Conservation (phyloP, 2,797 vertebrate genomes). For the Brachyrhaphis roseni region DNA sequence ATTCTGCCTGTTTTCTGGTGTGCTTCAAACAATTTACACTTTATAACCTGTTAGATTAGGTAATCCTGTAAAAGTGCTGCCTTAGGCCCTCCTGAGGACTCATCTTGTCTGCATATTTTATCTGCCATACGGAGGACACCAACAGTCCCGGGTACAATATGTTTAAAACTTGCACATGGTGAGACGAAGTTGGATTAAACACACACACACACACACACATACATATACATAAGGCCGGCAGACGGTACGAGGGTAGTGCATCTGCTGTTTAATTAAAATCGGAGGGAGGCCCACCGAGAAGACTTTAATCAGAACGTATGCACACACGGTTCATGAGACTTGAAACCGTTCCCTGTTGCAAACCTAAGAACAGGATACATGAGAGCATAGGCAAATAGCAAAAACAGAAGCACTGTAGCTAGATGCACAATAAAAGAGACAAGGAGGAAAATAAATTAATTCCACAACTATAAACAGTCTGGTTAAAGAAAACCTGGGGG, state of each 20-base stretch:
- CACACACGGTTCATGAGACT: constrained; percentile 14
- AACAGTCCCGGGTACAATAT: constrained; percentile 55
- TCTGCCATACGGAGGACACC: constrained; percentile 37
- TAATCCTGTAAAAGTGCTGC: neutral
- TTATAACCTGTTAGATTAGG: constrained; percentile 23
- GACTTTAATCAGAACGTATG: constrained; percentile 56
- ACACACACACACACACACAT: constrained; percentile 35
- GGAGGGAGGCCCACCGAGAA: constrained; percentile 60
- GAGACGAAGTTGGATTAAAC: constrained; percentile 55
- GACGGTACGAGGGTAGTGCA: constrained; percentile 66
- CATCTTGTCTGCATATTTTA: constrained; percentile 22
- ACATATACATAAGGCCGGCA: constrained; percentile 57
- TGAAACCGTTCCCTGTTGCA: constrained; percentile 26
- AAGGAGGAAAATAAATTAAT: neutral
- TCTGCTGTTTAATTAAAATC: constrained; percentile 75
- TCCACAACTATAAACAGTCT: neutral
- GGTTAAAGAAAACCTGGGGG: neutral
- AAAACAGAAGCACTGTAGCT: neutral
- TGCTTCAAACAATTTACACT: neutral
- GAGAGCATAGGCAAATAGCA: neutral
- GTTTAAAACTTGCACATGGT: constrained; percentile 64
- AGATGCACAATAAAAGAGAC: neutral
- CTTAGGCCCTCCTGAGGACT: constrained; percentile 21
- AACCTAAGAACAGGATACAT: constrained; percentile 16
- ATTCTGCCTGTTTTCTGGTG: neutral